A percentile compares a stretch with the other conserved stretches of the same genome.
Evolutionary conservation across 2,113 vertebrate species (phyloP).

Genomic region (Herpetotheres cachinnans): DNA sequence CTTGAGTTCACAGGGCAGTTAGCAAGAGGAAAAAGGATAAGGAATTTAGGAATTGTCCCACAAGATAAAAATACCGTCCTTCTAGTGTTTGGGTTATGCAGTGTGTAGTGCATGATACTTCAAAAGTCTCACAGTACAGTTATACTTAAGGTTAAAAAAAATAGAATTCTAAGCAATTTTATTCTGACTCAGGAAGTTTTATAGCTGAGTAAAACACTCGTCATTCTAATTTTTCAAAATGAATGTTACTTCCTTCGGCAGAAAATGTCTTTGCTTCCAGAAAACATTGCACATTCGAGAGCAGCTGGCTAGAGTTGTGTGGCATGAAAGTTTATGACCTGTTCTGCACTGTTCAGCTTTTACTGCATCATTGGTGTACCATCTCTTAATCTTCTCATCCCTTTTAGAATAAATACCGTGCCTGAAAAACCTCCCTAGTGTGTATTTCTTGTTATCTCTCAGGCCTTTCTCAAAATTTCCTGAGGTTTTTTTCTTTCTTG

Average conservation of each 20-base stretch:
- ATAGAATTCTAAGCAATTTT: background rate
- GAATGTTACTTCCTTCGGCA: background rate
- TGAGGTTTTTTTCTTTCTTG: background rate
- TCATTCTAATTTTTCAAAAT: background rate
- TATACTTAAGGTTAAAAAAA: background rate
- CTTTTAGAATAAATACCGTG: background rate
- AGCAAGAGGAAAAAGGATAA: background rate
- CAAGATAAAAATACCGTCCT: background rate
- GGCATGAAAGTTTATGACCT: background rate
- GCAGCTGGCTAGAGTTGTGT: background rate
- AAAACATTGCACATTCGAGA: background rate
- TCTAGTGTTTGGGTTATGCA: background rate
- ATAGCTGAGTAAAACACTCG: background rate
- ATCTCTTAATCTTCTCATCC: background rate
- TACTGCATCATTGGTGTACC: background rate
- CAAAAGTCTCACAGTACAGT: background rate
- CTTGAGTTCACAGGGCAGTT: background rate
- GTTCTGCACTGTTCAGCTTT: background rate
- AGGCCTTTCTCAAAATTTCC: background rate
- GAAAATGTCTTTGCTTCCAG: background rate
- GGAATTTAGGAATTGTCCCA: background rate
- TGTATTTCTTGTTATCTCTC: background rate
- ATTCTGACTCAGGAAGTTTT: background rate
- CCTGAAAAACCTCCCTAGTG: background rate
- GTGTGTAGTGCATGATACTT: background rate